These are phyloP conservation scores for Heterotis niloticus DNA, from an alignment of 2,113 vertebrate species.

Conservation along the genomic window DNA sequence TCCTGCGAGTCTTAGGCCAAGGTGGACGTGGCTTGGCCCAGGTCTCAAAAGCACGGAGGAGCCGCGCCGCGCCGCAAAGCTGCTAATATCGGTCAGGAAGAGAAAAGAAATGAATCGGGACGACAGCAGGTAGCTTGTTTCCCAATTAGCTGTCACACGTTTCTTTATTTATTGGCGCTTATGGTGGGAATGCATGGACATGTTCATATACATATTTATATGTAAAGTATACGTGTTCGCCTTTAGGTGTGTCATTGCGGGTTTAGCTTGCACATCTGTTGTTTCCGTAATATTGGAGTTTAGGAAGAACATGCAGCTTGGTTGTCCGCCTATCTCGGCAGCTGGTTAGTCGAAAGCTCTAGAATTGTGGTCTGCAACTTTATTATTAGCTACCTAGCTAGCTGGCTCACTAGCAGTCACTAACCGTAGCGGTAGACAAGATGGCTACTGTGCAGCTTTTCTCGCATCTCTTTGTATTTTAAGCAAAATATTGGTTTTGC, in stretches of 20 bases:
- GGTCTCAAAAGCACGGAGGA: slow-evolving; percentile 48
- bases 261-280: slow-evolving; percentile 32
- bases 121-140: slow-evolving; percentile 55
- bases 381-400: neutral
- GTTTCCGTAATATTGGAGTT: slow-evolving; percentile 36
- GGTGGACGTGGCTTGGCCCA: slow-evolving; percentile 73
- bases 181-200: neutral
- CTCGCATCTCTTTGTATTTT: neutral
- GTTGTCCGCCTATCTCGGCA: slow-evolving; percentile 16
- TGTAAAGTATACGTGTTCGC: slow-evolving; percentile 18
- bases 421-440: slow-evolving; percentile 60
- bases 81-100: slow-evolving; percentile 12
- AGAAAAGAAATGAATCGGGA: slow-evolving; percentile 52
- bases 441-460: slow-evolving; percentile 58
- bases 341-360: slow-evolving; percentile 3
- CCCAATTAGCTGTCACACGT: neutral
- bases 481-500: neutral
- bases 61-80: slow-evolving; percentile 43
- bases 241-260: slow-evolving; percentile 31
- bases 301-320: slow-evolving; percentile 7
- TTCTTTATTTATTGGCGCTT: slow-evolving; percentile 24
- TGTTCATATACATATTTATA: neutral
- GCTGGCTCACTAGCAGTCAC: neutral
- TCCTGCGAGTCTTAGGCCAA: slow-evolving; percentile 56
- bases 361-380: neutral